Evolutionary conservation across 2,888 invertebrate species (phyloP).

Genomic region (Monoplex corrugatus): DNA sequence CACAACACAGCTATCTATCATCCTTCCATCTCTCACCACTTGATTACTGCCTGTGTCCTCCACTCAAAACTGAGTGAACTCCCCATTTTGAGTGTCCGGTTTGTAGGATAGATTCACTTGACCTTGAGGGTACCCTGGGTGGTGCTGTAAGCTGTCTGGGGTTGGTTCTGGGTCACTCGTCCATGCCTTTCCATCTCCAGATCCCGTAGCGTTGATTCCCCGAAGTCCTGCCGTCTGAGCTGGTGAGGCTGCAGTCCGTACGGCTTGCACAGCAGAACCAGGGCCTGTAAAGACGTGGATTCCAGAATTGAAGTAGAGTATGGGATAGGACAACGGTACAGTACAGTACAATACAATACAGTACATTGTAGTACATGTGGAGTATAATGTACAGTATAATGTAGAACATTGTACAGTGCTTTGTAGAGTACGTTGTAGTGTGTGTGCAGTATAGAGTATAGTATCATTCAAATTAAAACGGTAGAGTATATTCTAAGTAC

Average conservation of each 20-base stretch:
- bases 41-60: too few species aligned
- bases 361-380: too few species aligned
- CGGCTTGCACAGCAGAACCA: constrained; percentile 66
- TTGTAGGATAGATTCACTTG: background rate
- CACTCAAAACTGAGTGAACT: constrained; percentile 32
- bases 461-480: too few species aligned
- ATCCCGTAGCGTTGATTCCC: constrained; percentile 59
- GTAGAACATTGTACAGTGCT: too few species aligned
- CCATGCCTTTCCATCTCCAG: constrained; percentile 31
- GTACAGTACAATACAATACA: too few species aligned
- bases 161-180: background rate
- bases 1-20: too few species aligned
- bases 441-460: too few species aligned
- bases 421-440: too few species aligned
- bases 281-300: constrained; percentile 60
- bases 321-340: background rate
- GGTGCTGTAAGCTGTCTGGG: background rate
- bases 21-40: too few species aligned
- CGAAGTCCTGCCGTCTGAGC: constrained; percentile 69
- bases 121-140: background rate
- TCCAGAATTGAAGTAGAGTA: background rate
- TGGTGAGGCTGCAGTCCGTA: constrained; percentile 72
- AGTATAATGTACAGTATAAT: too few species aligned
- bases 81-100: background rate
- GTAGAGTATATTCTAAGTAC: too few species aligned